These are phyloP conservation scores for Rhagologus leucostigma DNA, from an alignment of 2,113 vertebrate genomes.

Conservation along the genomic window DNA sequence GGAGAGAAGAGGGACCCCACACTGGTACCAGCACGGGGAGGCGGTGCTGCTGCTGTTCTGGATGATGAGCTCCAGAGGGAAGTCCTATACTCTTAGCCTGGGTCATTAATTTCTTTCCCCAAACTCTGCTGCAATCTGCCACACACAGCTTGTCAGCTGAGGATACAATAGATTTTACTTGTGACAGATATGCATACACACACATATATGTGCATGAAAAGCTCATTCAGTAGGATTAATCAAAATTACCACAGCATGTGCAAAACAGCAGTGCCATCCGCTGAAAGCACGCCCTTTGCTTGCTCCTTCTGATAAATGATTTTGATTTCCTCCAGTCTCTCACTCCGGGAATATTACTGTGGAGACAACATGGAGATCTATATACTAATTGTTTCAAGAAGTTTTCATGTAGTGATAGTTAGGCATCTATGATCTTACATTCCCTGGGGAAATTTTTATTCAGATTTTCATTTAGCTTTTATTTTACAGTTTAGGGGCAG, in stretches of 20 bases:
- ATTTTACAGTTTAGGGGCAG: not conserved
- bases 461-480: not conserved
- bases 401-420: not conserved
- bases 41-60: not conserved
- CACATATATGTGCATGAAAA: not conserved
- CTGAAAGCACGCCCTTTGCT: not conserved
- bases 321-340: not conserved
- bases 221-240: not conserved
- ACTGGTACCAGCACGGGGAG: fast-evolving
- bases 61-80: not conserved
- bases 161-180: not conserved
- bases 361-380: not conserved
- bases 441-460: not conserved
- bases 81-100: not conserved
- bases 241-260: not conserved
- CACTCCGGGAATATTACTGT: not conserved
- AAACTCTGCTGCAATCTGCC: not conserved
- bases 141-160: not conserved
- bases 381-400: not conserved
- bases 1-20: not conserved
- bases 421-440: not conserved
- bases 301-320: not conserved
- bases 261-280: not conserved
- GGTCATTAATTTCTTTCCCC: not conserved
- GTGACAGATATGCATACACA: not conserved